Evolutionary conservation across 1,140 invertebrate species (phyloP).

Genomic region (Diorhabda sublineata): DNA sequence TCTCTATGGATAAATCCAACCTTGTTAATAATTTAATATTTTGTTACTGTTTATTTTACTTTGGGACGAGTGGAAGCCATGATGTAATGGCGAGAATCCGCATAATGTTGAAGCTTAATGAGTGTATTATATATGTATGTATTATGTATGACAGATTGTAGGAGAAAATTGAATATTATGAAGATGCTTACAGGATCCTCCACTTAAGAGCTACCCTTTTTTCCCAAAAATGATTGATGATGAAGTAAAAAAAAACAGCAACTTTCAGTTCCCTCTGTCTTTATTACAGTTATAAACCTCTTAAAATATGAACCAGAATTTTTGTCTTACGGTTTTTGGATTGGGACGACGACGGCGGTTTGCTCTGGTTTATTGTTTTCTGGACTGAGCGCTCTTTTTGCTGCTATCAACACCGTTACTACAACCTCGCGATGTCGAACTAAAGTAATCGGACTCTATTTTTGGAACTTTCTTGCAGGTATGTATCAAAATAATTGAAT

Average conservation of each 20-base stretch:
- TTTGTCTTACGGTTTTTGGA: constrained; percentile 69
- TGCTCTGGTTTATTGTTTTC: constrained; percentile 64
- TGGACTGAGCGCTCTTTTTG: constrained; percentile 65
- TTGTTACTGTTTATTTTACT: too few species aligned
- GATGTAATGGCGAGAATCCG: too few species aligned
- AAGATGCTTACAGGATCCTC: too few species aligned
- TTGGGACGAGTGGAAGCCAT: too few species aligned
- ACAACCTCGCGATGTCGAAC: constrained; percentile 68
- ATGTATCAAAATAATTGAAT: constrained; percentile 40
- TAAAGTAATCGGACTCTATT: constrained; percentile 71
- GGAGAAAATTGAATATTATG: constrained; percentile 10
- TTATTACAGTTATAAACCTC: constrained; percentile 56
- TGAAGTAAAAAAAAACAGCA: too few species aligned
- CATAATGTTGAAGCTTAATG: too few species aligned
- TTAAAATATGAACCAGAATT: constrained; percentile 60
- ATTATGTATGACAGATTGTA: constrained; percentile 5
- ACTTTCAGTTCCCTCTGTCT: too few species aligned
- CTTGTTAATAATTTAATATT: too few species aligned
- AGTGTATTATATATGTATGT: neutral
- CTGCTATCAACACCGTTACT: constrained; percentile 73
- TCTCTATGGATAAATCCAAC: too few species aligned
- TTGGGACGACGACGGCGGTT: constrained; percentile 62
- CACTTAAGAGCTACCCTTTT: too few species aligned
- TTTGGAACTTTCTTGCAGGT: constrained; percentile 74
- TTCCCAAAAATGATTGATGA: too few species aligned